Evolutionary conservation across 2,888 invertebrate species (phyloP), one percentile per base, ranked within the genome.

Genomic region (Euclidia mi): DNA sequence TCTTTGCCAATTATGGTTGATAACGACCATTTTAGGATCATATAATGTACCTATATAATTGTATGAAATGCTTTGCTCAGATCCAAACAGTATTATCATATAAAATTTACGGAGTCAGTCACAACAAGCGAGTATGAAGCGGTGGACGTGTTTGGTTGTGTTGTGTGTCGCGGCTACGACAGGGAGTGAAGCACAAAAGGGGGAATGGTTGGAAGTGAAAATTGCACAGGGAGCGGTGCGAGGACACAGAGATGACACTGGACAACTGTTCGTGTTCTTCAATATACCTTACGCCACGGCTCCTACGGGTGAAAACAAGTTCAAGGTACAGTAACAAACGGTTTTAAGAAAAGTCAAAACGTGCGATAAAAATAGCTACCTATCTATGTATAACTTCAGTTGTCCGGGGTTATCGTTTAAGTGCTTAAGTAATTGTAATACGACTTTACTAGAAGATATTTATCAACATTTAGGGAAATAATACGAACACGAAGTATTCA

Each of bases 261-360:
- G 63, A 14, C 66, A 71, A 10, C 38, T 84, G 18, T 83, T 65
- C 46, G 62, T 47, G 0, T 88, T 84, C 49, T 78, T 82, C 38
- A 76, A 79, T 14, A 79, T 88, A n/a, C 85, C 85, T 1, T 88
- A 86, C 37, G 87, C 87, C 0, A 82, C 81, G 2, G 79, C 77
- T 0, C 87, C 85, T 0, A 76, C 48, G 0, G 84, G 84, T 1
- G 41, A 15, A 0, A 7, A 83, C 2, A 82, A 65, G 41, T 86
- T 38, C 18, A 66, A 69, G 69, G 69, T 69, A 32, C 38, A 1
- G 14, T 10, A 29, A 29, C 10, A 2, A 29, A 29, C 2, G 10
- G 2, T 2, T 7, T 9, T 10, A 29, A 29, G 7, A 0, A 10
- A 1, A 9, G 1, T 29, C 2, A 20, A 6, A 4, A 3, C 6